Percentiles rank a stretch among this genome's conserved stretches.
Evolutionary conservation across 2,888 invertebrate species (phyloP).

Genomic region (Sesia apiformis): DNA sequence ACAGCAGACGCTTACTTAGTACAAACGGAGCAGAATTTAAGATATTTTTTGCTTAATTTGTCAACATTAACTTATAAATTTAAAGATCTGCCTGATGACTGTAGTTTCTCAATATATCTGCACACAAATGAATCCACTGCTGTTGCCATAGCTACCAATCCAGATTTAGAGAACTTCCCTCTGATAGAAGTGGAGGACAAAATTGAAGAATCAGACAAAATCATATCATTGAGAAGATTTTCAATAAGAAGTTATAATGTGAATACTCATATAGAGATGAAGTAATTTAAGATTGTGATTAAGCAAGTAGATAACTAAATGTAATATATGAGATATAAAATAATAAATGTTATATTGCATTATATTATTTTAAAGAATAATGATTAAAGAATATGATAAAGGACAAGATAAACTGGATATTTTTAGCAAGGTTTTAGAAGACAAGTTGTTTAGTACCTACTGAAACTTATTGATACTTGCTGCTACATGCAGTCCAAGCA

Average conservation of each 20-base stretch:
- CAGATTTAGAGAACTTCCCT: constrained; percentile 62
- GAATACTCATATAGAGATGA: constrained; percentile 47
- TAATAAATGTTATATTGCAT: neutral
- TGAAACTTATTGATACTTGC: too few species aligned
- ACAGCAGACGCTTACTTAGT: constrained; percentile 75
- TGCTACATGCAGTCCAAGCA: too few species aligned
- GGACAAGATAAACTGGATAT: too few species aligned
- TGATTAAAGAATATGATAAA: too few species aligned
- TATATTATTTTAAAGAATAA: too few species aligned
- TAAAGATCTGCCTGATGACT: constrained; percentile 62
- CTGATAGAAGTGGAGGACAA: constrained; percentile 40
- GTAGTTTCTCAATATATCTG: constrained; percentile 76
- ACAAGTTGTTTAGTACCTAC: too few species aligned
- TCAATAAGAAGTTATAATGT: constrained; percentile 38
- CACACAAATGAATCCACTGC: constrained; percentile 76
- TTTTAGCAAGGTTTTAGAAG: too few species aligned
- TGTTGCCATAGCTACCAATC: constrained; percentile 67
- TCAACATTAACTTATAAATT: constrained; percentile 61
- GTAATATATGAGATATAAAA: neutral
- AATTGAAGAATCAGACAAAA: constrained; percentile 24
- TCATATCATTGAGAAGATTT: constrained; percentile 49
- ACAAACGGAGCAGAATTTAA: constrained; percentile 75
- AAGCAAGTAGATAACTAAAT: neutral
- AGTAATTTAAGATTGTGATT: neutral
- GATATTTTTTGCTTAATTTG: constrained; percentile 76